Conservation (phyloP, 2,888 invertebrate genomes). For the Rhagophthalmus giganteus region DNA sequence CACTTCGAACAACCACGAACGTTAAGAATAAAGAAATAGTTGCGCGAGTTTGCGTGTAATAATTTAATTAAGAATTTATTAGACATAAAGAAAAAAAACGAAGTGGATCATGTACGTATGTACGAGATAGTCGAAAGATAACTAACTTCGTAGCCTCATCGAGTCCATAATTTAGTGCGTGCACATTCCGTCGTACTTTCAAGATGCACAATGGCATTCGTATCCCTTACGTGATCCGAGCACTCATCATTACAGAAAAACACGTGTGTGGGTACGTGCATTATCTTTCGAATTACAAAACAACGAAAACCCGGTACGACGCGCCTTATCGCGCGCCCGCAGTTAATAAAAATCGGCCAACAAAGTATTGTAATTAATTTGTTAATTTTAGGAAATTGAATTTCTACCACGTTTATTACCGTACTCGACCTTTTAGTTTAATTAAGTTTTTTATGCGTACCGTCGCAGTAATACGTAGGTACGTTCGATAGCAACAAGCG, state of each 20-base stretch:
- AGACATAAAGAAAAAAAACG: constrained; percentile 21
- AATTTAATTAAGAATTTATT: constrained; percentile 30
- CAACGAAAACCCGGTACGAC: background rate
- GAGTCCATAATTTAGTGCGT: constrained; percentile 48
- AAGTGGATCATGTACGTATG: constrained; percentile 23
- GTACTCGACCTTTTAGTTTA: no score
- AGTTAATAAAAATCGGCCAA: no score
- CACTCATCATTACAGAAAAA: constrained; percentile 34
- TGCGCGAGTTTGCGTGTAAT: constrained; percentile 25
- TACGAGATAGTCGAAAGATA: constrained; percentile 39
- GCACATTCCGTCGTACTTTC: constrained; percentile 46
- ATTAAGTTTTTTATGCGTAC: no score
- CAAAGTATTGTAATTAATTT: no score
- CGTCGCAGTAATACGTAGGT: no score
- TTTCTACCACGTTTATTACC: no score
- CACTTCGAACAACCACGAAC: no score
- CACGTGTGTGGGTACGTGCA: constrained; percentile 29
- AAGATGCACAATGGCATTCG: constrained; percentile 43
- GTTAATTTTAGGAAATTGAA: no score
- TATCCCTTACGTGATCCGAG: constrained; percentile 50
- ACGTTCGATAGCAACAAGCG: no score
- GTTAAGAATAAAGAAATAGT: constrained; percentile 24
- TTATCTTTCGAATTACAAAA: constrained; percentile 26
- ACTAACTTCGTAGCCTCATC: constrained; percentile 43
- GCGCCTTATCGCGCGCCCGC: no score